Evolutionary conservation across 2,888 invertebrate species (phyloP).

Genomic region (Monopis laevigella): DNA sequence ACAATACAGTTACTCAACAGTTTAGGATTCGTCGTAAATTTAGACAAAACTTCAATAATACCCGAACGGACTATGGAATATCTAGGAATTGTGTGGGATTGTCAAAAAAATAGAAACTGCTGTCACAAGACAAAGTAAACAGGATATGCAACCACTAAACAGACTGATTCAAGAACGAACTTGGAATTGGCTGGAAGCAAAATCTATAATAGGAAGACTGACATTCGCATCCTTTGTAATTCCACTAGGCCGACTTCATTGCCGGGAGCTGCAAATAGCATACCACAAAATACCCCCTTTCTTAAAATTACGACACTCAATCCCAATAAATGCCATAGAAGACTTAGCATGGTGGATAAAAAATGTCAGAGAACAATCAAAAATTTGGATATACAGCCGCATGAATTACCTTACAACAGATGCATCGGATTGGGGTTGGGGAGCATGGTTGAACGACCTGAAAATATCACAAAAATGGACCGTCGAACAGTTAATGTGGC

Average conservation of each 20-base stretch:
- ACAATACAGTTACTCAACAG: no score
- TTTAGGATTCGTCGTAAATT: no score
- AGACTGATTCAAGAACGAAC: slow-evolving; percentile 9
- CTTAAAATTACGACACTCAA: neutral
- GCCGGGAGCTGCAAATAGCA: slow-evolving; percentile 17
- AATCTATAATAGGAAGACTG: slow-evolving; percentile 17
- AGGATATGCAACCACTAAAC: no score
- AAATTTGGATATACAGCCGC: slow-evolving; percentile 13
- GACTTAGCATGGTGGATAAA: slow-evolving; percentile 19
- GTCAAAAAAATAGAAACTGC: no score
- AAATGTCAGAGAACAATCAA: slow-evolving; percentile 9
- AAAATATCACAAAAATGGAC: slow-evolving; percentile 6
- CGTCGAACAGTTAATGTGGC: slow-evolving; percentile 20
- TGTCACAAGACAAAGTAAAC: no score
- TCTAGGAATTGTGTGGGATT: no score
- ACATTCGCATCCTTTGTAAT: slow-evolving; percentile 18
- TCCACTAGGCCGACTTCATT: slow-evolving; percentile 17
- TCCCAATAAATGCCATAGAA: slow-evolving; percentile 10
- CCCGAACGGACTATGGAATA: no score
- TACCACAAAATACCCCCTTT: slow-evolving; percentile 1
- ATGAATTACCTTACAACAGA: slow-evolving; percentile 18
- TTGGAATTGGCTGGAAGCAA: slow-evolving; percentile 14
- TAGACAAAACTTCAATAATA: no score
- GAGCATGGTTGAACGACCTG: no score
- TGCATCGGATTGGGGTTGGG: no score